phyloP scores from a whole-genome alignment of 2,113 vertebrate genomes.

The Microtus pennsylvanicus region DNA sequence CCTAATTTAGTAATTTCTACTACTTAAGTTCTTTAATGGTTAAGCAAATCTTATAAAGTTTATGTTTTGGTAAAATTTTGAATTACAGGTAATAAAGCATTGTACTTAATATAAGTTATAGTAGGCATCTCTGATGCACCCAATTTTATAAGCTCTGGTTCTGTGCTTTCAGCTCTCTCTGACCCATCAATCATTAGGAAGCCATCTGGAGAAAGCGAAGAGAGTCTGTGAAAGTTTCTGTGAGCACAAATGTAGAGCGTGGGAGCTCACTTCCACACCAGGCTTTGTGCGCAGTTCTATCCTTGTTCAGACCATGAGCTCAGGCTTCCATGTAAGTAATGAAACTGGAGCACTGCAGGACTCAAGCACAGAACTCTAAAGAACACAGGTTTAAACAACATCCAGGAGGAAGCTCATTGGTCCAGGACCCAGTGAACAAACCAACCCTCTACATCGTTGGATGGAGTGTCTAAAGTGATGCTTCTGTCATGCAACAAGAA shows the following conservation, averaged over 20 bases:
- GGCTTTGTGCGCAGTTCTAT: neutral
- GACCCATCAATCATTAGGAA: neutral
- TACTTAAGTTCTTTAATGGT: neutral
- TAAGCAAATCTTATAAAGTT: neutral
- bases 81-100: neutral
- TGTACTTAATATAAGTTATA: neutral
- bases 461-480: neutral
- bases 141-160: neutral
- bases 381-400: neutral
- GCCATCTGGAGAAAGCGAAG: neutral
- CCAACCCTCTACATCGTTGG: neutral
- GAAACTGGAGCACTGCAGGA: neutral
- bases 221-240: neutral
- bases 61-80: neutral
- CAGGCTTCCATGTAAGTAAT: neutral
- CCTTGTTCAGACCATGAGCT: neutral
- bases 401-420: neutral
- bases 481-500: neutral
- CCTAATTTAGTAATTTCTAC: neutral
- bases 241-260: neutral
- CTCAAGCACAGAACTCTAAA: neutral
- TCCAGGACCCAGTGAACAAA: neutral
- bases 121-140: neutral
- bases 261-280: neutral
- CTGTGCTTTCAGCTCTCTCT: neutral